Conservation (phyloP, 2,888 invertebrate species). For the Rhogogaster chlorosoma region DNA sequence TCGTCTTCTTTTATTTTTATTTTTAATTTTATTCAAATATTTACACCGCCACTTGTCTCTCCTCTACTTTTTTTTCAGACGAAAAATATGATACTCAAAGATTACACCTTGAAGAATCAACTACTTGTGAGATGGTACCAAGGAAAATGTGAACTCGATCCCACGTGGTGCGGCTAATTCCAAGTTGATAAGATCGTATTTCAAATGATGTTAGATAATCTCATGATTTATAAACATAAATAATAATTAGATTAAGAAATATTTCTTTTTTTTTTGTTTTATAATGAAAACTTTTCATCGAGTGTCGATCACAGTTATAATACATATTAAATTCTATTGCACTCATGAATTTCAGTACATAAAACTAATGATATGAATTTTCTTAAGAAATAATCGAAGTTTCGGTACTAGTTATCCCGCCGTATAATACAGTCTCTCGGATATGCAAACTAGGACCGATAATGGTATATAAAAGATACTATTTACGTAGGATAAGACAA, state of each 20-base stretch:
- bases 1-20: too few species aligned
- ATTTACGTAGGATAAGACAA: background rate
- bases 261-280: background rate
- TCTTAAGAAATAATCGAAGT: background rate
- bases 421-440: background rate
- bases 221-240: background rate
- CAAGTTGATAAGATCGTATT: background rate
- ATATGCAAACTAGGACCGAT: background rate
- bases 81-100: conserved; percentile 77
- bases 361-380: conserved; percentile 22
- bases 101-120: conserved; percentile 85
- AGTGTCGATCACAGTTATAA: background rate
- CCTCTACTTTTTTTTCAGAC: conserved; percentile 65
- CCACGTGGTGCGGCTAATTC: conserved; percentile 85
- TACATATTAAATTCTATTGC: background rate
- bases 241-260: background rate
- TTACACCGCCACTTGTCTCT: conserved; percentile 30
- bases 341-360: background rate
- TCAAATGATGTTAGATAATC: background rate
- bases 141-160: conserved; percentile 91
- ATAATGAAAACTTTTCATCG: background rate
- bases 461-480: background rate
- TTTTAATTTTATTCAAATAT: conserved; percentile 47
- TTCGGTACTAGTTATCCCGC: background rate
- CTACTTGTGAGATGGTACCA: conserved; percentile 92